Evolutionary conservation across 2,888 invertebrate genomes (phyloP).

Genomic region (Morpho deidamia): DNA sequence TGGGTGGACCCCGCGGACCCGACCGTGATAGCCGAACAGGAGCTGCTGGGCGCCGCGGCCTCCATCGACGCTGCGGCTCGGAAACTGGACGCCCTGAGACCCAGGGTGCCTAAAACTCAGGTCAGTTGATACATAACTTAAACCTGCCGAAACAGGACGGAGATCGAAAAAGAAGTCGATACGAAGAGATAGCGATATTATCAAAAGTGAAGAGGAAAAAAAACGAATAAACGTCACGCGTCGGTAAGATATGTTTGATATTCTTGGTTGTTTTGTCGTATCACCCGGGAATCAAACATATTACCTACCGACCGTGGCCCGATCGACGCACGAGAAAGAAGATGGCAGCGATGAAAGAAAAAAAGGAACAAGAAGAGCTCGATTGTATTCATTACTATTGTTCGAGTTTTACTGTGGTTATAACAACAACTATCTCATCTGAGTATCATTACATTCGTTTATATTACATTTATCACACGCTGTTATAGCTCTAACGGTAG

Average conservation of each 20-base stretch:
- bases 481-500: too few relatives aligned
- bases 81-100: constrained; percentile 93
- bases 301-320: constrained; percentile 86
- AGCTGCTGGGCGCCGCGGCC: constrained; percentile 96
- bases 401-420: not conserved
- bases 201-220: constrained; percentile 5
- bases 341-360: constrained; percentile 4
- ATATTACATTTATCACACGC: too few relatives aligned
- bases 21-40: constrained; percentile 98
- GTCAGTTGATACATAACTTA: constrained; percentile 26
- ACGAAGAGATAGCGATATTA: not conserved
- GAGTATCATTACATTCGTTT: not conserved
- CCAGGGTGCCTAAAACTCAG: constrained; percentile 88
- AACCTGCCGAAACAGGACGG: too few relatives aligned
- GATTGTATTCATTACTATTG: not conserved
- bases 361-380: not conserved
- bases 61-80: constrained; percentile 99
- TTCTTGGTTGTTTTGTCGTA: constrained; percentile 97
- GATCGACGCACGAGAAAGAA: constrained; percentile 19
- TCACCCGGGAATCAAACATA: constrained; percentile 99
- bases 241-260: constrained; percentile 99
- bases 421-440: not conserved
- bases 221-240: constrained; percentile 35
- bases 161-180: not conserved
- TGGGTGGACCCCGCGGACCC: constrained; percentile 99